phyloP scores from a whole-genome alignment of 1,140 invertebrate species.

The Pectinophora gossypiella region DNA sequence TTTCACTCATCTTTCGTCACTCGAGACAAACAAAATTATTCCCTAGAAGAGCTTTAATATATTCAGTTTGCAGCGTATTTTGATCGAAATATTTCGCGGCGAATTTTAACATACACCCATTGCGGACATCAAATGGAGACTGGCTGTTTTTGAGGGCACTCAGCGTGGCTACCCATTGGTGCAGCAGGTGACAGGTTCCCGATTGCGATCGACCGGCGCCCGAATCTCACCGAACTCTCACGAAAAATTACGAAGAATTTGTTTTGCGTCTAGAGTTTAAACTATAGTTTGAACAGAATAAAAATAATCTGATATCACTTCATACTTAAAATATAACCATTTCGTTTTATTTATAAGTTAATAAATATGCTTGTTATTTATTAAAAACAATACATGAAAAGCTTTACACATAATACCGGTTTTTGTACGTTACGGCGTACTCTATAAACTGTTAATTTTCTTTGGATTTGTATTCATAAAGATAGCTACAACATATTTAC shows the following conservation, averaged over 20 bases:
- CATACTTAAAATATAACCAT: too few relatives aligned
- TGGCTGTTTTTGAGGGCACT: constrained; percentile 18
- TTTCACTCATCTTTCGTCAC: constrained; percentile 23
- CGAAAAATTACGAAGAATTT: constrained; percentile 8
- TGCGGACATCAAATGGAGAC: constrained; percentile 21
- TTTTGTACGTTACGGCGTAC: too few relatives aligned
- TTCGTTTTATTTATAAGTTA: too few relatives aligned
- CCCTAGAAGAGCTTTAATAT: constrained; percentile 24
- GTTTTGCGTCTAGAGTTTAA: too few relatives aligned
- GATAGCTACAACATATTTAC: too few relatives aligned
- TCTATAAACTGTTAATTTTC: too few relatives aligned
- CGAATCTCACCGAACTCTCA: constrained; percentile 4
- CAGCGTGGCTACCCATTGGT: constrained; percentile 16
- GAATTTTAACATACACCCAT: constrained; percentile 18
- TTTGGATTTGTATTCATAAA: too few relatives aligned
- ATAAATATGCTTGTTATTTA: too few relatives aligned
- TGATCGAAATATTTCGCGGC: constrained; percentile 20
- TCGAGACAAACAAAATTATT: constrained; percentile 7
- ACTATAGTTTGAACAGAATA: too few relatives aligned
- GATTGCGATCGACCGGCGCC: constrained; percentile 21
- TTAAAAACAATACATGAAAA: too few relatives aligned
- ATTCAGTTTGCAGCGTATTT: constrained; percentile 24
- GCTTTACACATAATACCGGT: too few relatives aligned
- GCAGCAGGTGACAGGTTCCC: constrained; percentile 22
- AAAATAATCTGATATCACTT: too few relatives aligned